Evolutionary conservation across 2,888 invertebrate genomes (phyloP).

Genomic region (Unio pictorum): DNA sequence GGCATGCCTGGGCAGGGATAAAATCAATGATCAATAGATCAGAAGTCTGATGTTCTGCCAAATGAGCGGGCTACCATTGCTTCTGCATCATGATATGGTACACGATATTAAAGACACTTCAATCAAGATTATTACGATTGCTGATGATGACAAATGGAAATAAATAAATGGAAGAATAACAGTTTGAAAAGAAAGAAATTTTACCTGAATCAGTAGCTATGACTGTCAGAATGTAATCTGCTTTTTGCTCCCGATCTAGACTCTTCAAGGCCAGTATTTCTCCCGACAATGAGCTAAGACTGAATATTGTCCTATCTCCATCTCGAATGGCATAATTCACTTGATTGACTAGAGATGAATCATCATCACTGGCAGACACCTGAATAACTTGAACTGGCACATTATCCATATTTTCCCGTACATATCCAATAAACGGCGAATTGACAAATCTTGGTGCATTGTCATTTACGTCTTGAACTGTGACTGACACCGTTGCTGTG

Average conservation of each 20-base stretch:
- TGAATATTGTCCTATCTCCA: conserved; percentile 87
- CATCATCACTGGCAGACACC: conserved; percentile 91
- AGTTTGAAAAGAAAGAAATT: conserved; percentile 11
- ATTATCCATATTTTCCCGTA: conserved; percentile 82
- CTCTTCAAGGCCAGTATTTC: conserved; percentile 80
- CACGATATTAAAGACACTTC: too few relatives aligned
- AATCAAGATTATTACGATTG: too few relatives aligned
- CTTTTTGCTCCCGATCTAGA: conserved; percentile 87
- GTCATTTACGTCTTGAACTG: conserved; percentile 93
- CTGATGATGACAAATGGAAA: too few relatives aligned
- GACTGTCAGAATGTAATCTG: conserved; percentile 87
- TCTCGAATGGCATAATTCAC: conserved; percentile 94
- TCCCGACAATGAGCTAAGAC: conserved; percentile 73
- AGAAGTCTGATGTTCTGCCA: too few relatives aligned
- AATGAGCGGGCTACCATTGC: too few relatives aligned
- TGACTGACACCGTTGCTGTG: conserved; percentile 82
- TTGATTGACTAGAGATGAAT: conserved; percentile 91
- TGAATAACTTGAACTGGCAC: conserved; percentile 74
- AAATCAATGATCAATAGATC: too few relatives aligned
- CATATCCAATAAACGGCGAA: conserved; percentile 93
- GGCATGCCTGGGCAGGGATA: too few relatives aligned
- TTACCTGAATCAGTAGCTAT: conserved; percentile 88
- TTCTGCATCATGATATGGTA: too few relatives aligned
- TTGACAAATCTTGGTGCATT: conserved; percentile 93
- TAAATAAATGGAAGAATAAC: too few relatives aligned